Evolutionary conservation across 1,140 invertebrate genomes (phyloP).

Genomic region (Aphaenogaster ashmeadi): DNA sequence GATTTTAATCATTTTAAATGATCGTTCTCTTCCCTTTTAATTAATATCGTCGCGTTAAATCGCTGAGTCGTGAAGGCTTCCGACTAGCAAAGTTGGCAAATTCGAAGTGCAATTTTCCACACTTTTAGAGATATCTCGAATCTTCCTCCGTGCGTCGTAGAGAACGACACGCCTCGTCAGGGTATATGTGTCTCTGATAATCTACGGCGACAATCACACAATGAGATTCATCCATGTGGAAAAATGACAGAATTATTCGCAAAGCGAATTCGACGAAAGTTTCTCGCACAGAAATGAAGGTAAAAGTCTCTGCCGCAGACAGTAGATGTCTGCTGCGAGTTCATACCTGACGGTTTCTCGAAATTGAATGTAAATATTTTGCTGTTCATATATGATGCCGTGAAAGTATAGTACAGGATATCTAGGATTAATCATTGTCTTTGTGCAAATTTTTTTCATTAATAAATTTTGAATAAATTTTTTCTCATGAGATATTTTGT

Average conservation of each 20-base stretch:
- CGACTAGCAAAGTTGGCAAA: constrained; percentile 18
- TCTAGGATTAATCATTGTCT: not conserved
- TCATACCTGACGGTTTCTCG: constrained; percentile 17
- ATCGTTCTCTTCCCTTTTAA: constrained; percentile 8
- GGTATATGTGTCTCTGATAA: constrained; percentile 26
- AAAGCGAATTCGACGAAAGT: constrained; percentile 35
- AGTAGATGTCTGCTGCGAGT: not conserved
- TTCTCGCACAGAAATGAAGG: constrained; percentile 46
- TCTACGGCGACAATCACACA: constrained; percentile 41
- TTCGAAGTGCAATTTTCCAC: constrained; percentile 7
- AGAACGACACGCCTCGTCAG: not conserved
- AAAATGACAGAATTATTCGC: constrained; percentile 54
- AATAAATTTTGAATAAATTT: not conserved
- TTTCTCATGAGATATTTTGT: not conserved
- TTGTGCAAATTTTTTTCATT: not conserved
- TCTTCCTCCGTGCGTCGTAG: not conserved
- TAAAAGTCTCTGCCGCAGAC: constrained; percentile 43
- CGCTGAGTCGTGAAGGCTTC: constrained; percentile 14
- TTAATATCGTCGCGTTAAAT: constrained; percentile 46
- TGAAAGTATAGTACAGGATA: not conserved
- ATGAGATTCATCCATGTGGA: constrained; percentile 38
- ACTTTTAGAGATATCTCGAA: constrained; percentile 30
- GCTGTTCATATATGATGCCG: not conserved
- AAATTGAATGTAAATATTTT: constrained; percentile 18
- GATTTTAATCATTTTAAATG: constrained; percentile 44